Conservation (phyloP, 2,797 vertebrate genomes). For the Tragelaphus eurycerus region DNA sequence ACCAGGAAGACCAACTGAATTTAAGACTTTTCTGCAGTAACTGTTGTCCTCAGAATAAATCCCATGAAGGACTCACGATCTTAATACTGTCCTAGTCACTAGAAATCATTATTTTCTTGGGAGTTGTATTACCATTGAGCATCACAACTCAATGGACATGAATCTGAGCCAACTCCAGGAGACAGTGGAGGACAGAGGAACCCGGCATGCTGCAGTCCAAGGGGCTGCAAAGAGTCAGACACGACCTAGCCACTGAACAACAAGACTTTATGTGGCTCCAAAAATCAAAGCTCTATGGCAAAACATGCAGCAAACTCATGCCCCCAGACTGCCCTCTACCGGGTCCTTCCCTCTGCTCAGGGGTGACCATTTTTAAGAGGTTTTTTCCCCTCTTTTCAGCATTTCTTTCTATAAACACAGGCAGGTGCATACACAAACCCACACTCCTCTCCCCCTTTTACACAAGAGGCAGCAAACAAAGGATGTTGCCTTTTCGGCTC, state of each 20-base stretch:
- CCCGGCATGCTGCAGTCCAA: not conserved
- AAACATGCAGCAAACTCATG: fast-evolving
- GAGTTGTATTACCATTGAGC: not conserved
- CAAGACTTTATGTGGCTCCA: not conserved
- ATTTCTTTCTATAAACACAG: not conserved
- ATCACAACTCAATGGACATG: not conserved
- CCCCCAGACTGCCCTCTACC: not conserved
- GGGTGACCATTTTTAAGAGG: fast-evolving
- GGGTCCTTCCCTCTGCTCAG: not conserved
- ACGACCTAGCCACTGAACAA: not conserved
- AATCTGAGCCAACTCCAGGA: not conserved
- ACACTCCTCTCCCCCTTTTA: not conserved
- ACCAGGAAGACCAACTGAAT: not conserved
- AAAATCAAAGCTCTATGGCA: not conserved
- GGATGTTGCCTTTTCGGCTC: too few species aligned
- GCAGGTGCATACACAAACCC: not conserved
- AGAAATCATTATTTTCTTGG: not conserved
- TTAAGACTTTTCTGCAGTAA: too few species aligned
- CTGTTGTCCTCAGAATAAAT: not conserved
- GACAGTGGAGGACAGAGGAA: not conserved
- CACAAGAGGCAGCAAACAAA: fast-evolving
- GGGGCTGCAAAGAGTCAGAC: not conserved
- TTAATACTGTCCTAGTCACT: not conserved
- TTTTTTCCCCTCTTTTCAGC: fast-evolving
- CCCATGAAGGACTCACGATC: fast-evolving